Conservation (phyloP, 64 coral and sea anemone species). For the Montipora capricornis region DNA sequence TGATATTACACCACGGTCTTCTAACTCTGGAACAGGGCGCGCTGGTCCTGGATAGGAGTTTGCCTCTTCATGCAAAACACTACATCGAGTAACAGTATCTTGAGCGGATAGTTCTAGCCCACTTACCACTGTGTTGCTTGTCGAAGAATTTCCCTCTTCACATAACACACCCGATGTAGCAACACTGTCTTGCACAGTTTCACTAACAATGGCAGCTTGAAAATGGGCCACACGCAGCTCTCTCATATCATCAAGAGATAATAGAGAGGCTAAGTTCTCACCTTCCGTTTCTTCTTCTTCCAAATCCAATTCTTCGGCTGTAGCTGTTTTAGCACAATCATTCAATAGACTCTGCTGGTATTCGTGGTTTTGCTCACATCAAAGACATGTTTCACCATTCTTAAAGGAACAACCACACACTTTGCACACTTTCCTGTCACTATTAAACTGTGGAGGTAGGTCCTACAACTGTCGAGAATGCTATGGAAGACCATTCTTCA, state of each 20-base stretch:
- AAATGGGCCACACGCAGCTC: not conserved
- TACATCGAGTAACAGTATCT: not conserved
- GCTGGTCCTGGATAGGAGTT: not conserved
- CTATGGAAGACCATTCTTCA: not conserved
- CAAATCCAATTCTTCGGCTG: not conserved
- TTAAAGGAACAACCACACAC: constrained; percentile 44
- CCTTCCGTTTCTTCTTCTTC: too few species aligned
- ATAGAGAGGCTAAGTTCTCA: not conserved
- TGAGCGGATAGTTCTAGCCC: not conserved
- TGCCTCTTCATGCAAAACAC: not conserved
- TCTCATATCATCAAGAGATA: not conserved
- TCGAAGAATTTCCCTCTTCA: too few species aligned
- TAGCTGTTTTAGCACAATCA: not conserved
- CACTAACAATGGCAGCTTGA: not conserved
- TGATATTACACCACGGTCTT: not conserved
- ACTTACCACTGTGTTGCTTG: not conserved
- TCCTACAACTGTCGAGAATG: not conserved
- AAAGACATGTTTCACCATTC: constrained; percentile 33
- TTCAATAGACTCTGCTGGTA: constrained; percentile 10
- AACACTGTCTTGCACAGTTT: not conserved
- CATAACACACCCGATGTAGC: too few species aligned
- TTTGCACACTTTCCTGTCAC: constrained; percentile 38
- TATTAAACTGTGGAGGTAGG: not conserved
- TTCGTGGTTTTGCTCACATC: constrained; percentile 42
- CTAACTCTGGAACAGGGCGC: too few species aligned